Base-by-base conservation (phyloP, 92 coral and sea anemone species). In the Isaurus tuberculatus region DNA sequence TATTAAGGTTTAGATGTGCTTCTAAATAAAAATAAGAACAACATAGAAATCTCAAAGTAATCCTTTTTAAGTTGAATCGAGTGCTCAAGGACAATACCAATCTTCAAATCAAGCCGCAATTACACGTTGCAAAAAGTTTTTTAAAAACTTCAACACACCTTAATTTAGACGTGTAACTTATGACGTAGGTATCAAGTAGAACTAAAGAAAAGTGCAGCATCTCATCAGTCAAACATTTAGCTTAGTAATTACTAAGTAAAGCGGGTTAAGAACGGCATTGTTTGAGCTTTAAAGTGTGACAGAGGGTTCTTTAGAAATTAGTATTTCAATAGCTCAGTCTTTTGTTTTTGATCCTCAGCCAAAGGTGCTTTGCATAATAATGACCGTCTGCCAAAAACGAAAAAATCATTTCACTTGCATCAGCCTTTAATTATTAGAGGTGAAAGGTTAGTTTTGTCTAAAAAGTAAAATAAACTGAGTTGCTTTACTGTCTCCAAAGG, bases 281-380 rank as follows among this genome's bases (percentile, higher is more conserved):
- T 63, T 11, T 13, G 16, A 25, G 2, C 32, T 63, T 17, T 26
- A 25, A 29, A 63, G 32, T 63, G 69, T 27, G 69, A 63, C 69
- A 63, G 34, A 63, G 33, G 34, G 34, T 26, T 53, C 34, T 63
- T 55, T 14, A 48, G 33, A 33, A 32, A 55, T 20, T 32, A 55
- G 7, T 13, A 48, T 73, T 49, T 73, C 46, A 73, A 73, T 16
- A 55, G 69, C 3, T 32, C 23, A 33, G 20, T 77, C 53, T 22
- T 10, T 33, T 51, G 25, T 15, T 58, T 55, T 77, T 77, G 82
- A 60, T 58, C 36, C 33, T 10, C 2, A 2, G 82, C 82, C 69
- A 75, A 75, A 55, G 29, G 69, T 61, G 17, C 8, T 77, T 77
- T 58, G 82, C 82, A 77, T 58, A 2, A 57, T 22, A 40, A 58